phyloP scores from a whole-genome alignment of 2,113 vertebrate genomes.

The Phrynosoma blainvillii region DNA sequence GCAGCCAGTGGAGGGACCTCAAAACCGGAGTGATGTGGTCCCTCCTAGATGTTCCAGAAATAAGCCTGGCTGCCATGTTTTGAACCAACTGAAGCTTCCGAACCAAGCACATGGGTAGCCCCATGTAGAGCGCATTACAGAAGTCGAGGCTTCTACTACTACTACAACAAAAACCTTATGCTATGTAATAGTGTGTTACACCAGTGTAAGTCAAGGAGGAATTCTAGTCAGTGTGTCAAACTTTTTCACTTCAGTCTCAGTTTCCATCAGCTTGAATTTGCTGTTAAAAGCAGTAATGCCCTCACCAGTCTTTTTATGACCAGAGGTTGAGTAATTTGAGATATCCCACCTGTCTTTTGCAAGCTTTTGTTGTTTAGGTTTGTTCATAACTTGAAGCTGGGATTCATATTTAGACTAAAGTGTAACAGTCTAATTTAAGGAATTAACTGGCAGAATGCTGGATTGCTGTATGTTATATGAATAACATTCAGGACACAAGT shows the following conservation, averaged over 20 bases:
- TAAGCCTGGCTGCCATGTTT: too few relatives aligned
- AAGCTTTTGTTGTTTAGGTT: background rate
- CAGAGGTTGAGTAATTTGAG: background rate
- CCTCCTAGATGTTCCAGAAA: too few relatives aligned
- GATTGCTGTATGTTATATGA: background rate
- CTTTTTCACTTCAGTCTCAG: background rate
- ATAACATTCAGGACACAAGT: background rate
- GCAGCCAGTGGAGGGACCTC: too few relatives aligned
- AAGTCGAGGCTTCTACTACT: too few relatives aligned
- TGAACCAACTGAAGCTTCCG: too few relatives aligned
- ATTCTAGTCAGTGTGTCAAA: background rate
- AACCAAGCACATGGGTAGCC: too few relatives aligned
- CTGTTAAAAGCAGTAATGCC: background rate
- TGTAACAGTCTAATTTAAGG: background rate
- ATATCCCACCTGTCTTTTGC: background rate
- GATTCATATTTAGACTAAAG: conserved; percentile 4
- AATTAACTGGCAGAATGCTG: background rate
- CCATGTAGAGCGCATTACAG: too few relatives aligned
- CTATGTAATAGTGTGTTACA: too few relatives aligned
- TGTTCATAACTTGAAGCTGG: background rate
- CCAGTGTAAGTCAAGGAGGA: too few relatives aligned
- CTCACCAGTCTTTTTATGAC: background rate
- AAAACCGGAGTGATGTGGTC: too few relatives aligned
- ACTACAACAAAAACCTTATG: too few relatives aligned
- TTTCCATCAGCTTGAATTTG: background rate